Evolutionary conservation across 2,797 vertebrate genomes (phyloP), one percentile per base, ranked within the genome.

Genomic region (Cyprinodon diabolis): DNA sequence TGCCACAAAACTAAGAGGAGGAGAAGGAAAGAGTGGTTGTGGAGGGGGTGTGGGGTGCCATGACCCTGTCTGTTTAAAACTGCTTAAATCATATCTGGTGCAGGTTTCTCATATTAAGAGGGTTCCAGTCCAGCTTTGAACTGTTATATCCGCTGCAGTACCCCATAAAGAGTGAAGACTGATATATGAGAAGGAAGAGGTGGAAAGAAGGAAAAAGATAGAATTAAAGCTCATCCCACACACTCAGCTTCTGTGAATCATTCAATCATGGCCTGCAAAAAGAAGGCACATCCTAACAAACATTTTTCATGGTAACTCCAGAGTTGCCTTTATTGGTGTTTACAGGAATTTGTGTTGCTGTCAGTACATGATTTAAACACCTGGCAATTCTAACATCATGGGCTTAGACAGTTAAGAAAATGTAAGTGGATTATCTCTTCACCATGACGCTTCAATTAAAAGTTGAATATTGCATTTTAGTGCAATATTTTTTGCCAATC

Each of bases 101-200:
- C 90, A 83, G 82, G 89, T 78, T 17, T 66, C 87, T 90, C 77
- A 77, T 89, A 92, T 92, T 87, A 82, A 89, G 85, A 81, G 68
- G 93, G 84, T 65, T 72, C 88, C 89, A 81, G 90, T 86, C 83
- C 82, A 15, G 17, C 69, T 69, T 87, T 82, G 75, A 87, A 82
- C 84, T 82, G 79, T 85, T 86, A 89, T 88, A 90, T 89, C 77
- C 89, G 79, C 87, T 85, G 84, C 89, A 88, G 88, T 78, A 87
- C 87, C 91, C 92, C 91, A 93, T 91, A 94, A 95, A 93, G 89
- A 92, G 82, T 87, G 87, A 81, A 76, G 77, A 77, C 77, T 79
- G 81, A 86, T 72, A 75, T 70, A 83, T 80, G 82, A 74, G 75
- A 66, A 88, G 80, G 77, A 70, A 87, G 81, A 83, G 84, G 80